Conservation (phyloP, 2,888 invertebrate genomes). For the Parasteatoda lunata region DNA sequence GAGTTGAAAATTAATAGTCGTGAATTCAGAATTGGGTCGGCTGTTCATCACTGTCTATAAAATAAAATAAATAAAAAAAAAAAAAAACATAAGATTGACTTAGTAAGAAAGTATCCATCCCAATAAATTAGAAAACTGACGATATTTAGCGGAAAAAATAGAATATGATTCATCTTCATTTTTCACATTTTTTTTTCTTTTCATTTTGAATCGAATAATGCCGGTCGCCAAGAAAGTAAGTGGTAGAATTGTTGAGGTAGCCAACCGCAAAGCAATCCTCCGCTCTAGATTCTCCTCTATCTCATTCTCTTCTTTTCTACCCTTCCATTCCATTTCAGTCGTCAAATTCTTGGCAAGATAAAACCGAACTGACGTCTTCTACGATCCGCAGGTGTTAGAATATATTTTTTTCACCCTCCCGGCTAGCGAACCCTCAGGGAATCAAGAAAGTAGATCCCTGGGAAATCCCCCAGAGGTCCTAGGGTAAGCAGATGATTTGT, state of each 20-base stretch:
- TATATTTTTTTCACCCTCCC: constrained; percentile 18
- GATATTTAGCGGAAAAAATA: too few relatives aligned
- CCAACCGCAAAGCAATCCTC: constrained; percentile 53
- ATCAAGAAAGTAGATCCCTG: constrained; percentile 61
- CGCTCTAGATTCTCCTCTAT: constrained; percentile 14
- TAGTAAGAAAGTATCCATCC: too few relatives aligned
- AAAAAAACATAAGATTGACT: too few relatives aligned
- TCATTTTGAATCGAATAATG: too few relatives aligned
- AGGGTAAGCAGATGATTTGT: constrained; percentile 65
- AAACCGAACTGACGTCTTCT: constrained; percentile 54
- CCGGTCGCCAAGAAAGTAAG: background rate
- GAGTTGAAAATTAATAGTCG: too few relatives aligned
- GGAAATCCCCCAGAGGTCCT: constrained; percentile 53
- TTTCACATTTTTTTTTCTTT: too few relatives aligned
- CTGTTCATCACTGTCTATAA: too few relatives aligned
- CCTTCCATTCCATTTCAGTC: constrained; percentile 49
- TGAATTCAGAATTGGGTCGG: too few relatives aligned
- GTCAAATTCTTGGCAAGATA: constrained; percentile 60
- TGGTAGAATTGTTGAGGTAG: constrained; percentile 44
- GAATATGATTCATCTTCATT: too few relatives aligned
- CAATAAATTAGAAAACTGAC: too few relatives aligned
- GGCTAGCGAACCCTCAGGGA: constrained; percentile 10
- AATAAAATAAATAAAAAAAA: too few relatives aligned
- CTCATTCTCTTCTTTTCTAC: constrained; percentile 13
- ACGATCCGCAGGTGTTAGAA: constrained; percentile 57